Evolutionary conservation across 2,797 vertebrate genomes (phyloP).

Genomic region (Pipistrellus kuhlii): DNA sequence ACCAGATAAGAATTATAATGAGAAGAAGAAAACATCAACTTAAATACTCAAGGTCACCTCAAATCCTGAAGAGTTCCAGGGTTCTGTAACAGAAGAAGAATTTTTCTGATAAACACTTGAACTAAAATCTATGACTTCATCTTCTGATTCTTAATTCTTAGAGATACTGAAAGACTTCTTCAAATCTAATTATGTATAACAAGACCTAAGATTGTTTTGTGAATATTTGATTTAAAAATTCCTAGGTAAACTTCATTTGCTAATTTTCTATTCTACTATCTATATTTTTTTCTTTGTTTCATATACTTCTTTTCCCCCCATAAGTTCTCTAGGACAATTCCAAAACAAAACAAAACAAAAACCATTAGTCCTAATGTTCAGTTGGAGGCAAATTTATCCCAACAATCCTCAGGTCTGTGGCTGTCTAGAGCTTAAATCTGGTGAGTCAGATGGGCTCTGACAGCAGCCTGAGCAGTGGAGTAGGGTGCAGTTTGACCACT

Average conservation of each 20-base stretch:
- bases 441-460: constrained; percentile 89
- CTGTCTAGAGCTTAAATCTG: constrained; percentile 96
- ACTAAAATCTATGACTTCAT: neutral
- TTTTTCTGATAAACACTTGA: neutral
- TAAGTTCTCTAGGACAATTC: constrained; percentile 94
- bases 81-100: neutral
- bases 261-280: constrained; percentile 46
- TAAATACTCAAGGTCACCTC: neutral
- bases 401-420: constrained; percentile 94
- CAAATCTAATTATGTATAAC: neutral
- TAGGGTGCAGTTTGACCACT: constrained; percentile 93
- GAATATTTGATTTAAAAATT: constrained; percentile 33
- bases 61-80: neutral
- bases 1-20: neutral
- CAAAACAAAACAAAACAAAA: constrained; percentile 85
- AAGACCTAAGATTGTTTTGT: constrained; percentile 20
- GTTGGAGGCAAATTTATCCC: constrained; percentile 96
- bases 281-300: constrained; percentile 55
- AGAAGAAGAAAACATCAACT: neutral
- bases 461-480: constrained; percentile 88
- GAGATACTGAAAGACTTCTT: neutral
- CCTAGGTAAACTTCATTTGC: neutral
- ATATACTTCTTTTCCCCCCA: constrained; percentile 89
- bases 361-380: constrained; percentile 92
- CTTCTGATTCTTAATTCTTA: neutral